phyloP scores from a whole-genome alignment of 37 sponge, comb jelly and placozoan species.

The Ephydatia muelleri region DNA sequence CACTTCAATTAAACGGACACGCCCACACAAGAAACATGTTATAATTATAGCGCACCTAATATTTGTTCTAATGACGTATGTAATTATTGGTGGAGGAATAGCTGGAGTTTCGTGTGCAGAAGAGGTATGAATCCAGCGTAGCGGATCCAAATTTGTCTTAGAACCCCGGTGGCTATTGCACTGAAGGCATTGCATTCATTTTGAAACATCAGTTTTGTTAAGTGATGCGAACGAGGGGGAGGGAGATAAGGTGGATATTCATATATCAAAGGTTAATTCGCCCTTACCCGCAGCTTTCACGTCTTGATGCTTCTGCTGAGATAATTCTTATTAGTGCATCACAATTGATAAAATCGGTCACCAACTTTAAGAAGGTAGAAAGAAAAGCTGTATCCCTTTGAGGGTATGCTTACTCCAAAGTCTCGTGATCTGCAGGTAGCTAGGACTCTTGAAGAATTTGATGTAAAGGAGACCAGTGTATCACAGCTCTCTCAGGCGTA shows the following conservation, averaged over 20 bases:
- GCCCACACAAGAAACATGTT: not conserved
- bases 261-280: not conserved
- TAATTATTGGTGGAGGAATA: constrained; percentile 93
- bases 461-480: constrained; percentile 63
- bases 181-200: too few relatives aligned
- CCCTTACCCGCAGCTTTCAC: constrained; percentile 48
- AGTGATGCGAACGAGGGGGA: not conserved
- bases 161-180: too few relatives aligned
- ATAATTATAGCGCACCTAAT: not conserved
- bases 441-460: constrained; percentile 71
- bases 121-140: constrained; percentile 47
- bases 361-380: constrained; percentile 78
- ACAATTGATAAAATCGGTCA: constrained; percentile 76
- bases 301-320: constrained; percentile 20
- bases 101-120: constrained; percentile 97
- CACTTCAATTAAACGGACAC: not conserved
- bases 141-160: not conserved
- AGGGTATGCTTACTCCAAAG: not conserved
- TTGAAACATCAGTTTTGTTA: too few relatives aligned
- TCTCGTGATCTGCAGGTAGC: constrained; percentile 47
- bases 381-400: not conserved
- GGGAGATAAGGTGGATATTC: not conserved
- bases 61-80: constrained; percentile 12
- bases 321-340: constrained; percentile 72
- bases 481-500: constrained; percentile 48